Conservation (phyloP, 2,888 invertebrate species). For the Melieria omissa region DNA sequence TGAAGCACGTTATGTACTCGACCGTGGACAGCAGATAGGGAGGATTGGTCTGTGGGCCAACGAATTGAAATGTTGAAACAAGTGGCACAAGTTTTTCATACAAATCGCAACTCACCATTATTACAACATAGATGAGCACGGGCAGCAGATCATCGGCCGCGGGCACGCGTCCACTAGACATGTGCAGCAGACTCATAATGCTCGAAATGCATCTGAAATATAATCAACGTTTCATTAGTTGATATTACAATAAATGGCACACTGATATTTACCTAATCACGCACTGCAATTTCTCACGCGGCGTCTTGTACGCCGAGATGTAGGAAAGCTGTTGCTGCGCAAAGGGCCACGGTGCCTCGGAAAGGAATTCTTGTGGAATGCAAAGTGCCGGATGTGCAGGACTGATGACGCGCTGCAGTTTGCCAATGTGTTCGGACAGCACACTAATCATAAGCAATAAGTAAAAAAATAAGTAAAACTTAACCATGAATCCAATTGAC, state of each 20-base stretch:
- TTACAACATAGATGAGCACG: constrained; percentile 94
- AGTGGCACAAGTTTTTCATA: background rate
- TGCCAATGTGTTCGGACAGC: constrained; percentile 87
- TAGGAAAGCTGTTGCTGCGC: constrained; percentile 90
- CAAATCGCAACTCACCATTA: constrained; percentile 74
- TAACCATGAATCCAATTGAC: background rate
- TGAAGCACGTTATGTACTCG: constrained; percentile 95
- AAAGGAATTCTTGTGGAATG: constrained; percentile 84
- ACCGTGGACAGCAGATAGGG: constrained; percentile 93
- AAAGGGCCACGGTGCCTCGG: constrained; percentile 96
- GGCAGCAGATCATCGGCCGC: constrained; percentile 97
- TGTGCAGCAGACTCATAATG: constrained; percentile 91
- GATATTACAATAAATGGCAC: background rate
- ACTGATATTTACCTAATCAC: constrained; percentile 60
- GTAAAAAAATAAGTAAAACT: background rate
- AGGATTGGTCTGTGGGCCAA: constrained; percentile 82
- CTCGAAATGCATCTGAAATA: constrained; percentile 82
- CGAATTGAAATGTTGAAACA: background rate
- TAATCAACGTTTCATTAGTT: background rate
- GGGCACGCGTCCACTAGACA: constrained; percentile 83
- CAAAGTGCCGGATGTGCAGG: constrained; percentile 84
- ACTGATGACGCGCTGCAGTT: constrained; percentile 78
- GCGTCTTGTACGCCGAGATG: constrained; percentile 91
- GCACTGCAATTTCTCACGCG: constrained; percentile 79
- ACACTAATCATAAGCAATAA: constrained; percentile 70